Conservation (phyloP, 2,797 vertebrate genomes). For the Apogon hyalosoma region DNA sequence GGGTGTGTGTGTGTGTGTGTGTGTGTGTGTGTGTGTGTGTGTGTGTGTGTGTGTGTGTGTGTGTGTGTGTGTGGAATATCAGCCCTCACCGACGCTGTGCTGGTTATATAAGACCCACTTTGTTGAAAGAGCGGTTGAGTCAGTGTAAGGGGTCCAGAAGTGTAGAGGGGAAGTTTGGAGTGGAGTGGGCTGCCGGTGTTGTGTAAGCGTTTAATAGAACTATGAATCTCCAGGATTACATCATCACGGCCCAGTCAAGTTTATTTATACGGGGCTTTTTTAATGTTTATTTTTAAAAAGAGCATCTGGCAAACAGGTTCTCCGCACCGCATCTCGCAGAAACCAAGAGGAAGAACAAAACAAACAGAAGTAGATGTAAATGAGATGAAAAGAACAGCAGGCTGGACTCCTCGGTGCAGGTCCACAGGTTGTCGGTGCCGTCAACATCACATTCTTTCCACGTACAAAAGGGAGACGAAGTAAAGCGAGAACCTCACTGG, state of each 20-base stretch:
- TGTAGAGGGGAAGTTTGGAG: slow-evolving; percentile 59
- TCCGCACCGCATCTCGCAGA: slow-evolving; percentile 11
- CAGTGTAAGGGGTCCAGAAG: slow-evolving; percentile 68
- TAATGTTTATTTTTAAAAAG: slow-evolving; percentile 62
- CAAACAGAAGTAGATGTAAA: slow-evolving; percentile 51
- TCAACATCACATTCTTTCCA: slow-evolving; percentile 39
- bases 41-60: too few species aligned
- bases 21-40: too few species aligned
- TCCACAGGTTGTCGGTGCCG: slow-evolving; percentile 54
- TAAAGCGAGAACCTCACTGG: too few species aligned
- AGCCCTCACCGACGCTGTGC: slow-evolving; percentile 22
- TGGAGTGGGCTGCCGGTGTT: slow-evolving; percentile 69
- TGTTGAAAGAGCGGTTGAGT: slow-evolving; percentile 70
- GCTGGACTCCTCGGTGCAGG: slow-evolving; percentile 29
- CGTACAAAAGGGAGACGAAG: too few species aligned
- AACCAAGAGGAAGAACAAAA: slow-evolving; percentile 7
- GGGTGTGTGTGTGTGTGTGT: too few species aligned
- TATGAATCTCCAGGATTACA: slow-evolving; percentile 64
- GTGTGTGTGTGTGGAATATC: background rate
- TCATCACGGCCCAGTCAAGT: slow-evolving; percentile 57
- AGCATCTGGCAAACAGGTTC: slow-evolving; percentile 36
- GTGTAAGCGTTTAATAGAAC: slow-evolving; percentile 70
- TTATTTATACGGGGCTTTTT: slow-evolving; percentile 62
- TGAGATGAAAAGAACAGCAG: slow-evolving; percentile 43
- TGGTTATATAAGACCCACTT: slow-evolving; percentile 72